Percentiles rank a stretch among this genome's conserved stretches.
phyloP scores from a whole-genome alignment of 1,140 invertebrate genomes.

The Tachypleus tridentatus region DNA sequence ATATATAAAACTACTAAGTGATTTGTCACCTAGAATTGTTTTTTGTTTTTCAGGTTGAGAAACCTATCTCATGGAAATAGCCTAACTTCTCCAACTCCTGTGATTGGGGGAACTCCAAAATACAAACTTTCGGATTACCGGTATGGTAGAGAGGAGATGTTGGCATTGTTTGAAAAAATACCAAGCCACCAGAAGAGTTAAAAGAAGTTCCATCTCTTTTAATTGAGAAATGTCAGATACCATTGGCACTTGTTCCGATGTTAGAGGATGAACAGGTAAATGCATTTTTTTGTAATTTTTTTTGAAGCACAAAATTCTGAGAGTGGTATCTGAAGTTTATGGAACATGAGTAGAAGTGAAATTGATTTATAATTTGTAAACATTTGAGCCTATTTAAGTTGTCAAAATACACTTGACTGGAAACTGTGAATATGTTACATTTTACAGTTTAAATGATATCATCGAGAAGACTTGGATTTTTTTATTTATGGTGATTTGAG shows the following conservation, averaged over 20 bases:
- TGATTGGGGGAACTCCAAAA: slow-evolving; percentile 27
- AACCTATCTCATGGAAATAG: slow-evolving; percentile 37
- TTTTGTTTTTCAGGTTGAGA: slow-evolving; percentile 31
- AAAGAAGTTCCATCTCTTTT: slow-evolving; percentile 48
- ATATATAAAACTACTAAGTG: no score
- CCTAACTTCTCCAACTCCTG: slow-evolving; percentile 38
- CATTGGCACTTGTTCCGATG: slow-evolving; percentile 57
- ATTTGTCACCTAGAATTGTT: no score
- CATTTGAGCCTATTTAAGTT: no score
- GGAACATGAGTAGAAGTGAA: no score
- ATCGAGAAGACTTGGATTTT: no score
- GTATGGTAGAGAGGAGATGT: slow-evolving; percentile 79
- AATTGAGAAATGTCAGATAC: slow-evolving; percentile 59
- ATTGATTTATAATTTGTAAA: no score
- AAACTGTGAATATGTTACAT: no score
- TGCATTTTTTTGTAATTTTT: background rate
- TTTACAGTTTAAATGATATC: no score
- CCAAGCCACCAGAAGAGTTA: slow-evolving; percentile 52
- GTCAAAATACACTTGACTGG: no score
- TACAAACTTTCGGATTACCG: slow-evolving; percentile 55
- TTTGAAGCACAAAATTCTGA: background rate
- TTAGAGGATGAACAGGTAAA: slow-evolving; percentile 66
- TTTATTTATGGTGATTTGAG: no score
- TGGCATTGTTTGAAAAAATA: slow-evolving; percentile 59
- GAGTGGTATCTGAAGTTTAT: background rate